Conservation (phyloP, 2,113 vertebrate species). For the Cariama cristata region DNA sequence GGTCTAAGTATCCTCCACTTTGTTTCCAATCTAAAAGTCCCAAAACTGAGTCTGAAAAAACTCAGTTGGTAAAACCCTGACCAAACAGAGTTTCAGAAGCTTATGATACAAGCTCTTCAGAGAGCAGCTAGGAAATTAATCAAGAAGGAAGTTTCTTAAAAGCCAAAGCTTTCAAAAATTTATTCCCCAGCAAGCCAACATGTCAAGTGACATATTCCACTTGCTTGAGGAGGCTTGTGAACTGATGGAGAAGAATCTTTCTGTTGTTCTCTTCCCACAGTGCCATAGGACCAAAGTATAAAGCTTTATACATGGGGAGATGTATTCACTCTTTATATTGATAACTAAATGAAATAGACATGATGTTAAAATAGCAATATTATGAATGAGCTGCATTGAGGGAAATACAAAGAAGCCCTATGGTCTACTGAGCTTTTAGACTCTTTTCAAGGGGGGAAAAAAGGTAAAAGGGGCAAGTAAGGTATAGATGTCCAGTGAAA, state of each 20-base stretch:
- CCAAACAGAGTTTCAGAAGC: background rate
- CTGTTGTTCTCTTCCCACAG: background rate
- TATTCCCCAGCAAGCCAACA: background rate
- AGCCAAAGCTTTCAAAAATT: background rate
- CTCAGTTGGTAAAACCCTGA: background rate
- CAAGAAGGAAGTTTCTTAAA: background rate
- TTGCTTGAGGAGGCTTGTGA: background rate
- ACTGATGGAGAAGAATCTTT: background rate
- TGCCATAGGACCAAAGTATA: background rate
- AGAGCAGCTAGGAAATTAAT: background rate
- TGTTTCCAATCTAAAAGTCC: background rate
- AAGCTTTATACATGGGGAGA: background rate
- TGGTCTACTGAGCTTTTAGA: background rate
- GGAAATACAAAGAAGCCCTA: background rate
- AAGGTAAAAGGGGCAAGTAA: background rate
- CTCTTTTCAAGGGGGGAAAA: background rate
- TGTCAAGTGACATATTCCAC: background rate
- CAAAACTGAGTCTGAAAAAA: background rate
- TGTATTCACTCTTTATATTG: background rate
- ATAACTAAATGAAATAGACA: background rate
- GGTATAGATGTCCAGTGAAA: background rate
- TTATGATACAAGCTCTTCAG: background rate
- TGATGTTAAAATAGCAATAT: background rate
- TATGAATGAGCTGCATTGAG: background rate
- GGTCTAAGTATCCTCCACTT: background rate